phyloP scores from a whole-genome alignment of 2,797 vertebrate genomes.

The Liparis tanakae region DNA sequence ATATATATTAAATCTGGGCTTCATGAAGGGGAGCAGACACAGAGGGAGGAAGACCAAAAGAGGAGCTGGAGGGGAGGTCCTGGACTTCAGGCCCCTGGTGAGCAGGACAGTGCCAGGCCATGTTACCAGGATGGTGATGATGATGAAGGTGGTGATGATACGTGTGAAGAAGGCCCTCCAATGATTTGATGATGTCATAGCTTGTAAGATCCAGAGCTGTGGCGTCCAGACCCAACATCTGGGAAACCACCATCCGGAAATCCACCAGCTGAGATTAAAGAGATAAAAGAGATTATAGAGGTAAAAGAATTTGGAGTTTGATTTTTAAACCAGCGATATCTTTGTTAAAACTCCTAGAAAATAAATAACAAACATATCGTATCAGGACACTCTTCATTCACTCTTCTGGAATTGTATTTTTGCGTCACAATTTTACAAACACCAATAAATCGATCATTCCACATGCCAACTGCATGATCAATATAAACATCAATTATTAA shows the following conservation, averaged over 20 bases:
- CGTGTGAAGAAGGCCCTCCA: constrained; percentile 84
- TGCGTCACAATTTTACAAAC: background rate
- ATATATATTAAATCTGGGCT: constrained; percentile 7
- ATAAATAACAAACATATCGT: background rate
- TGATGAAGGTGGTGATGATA: constrained; percentile 75
- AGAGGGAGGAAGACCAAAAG: constrained; percentile 22
- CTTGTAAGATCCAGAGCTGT: constrained; percentile 81
- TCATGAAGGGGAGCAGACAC: constrained; percentile 35
- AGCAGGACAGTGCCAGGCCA: constrained; percentile 44
- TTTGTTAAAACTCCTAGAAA: background rate
- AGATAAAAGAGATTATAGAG: background rate
- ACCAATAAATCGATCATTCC: background rate
- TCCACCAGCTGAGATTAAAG: constrained; percentile 83
- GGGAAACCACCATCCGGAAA: constrained; percentile 87
- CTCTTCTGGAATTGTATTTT: background rate
- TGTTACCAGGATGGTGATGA: constrained; percentile 34
- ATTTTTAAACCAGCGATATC: background rate
- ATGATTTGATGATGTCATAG: constrained; percentile 87
- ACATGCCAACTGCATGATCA: too few relatives aligned
- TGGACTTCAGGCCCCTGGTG: constrained; percentile 56
- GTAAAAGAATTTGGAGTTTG: background rate
- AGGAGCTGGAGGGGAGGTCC: constrained; percentile 22
- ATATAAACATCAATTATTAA: background rate
- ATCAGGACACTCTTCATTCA: background rate
- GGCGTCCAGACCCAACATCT: constrained; percentile 85